A percentile compares a stretch with the other conserved stretches of the same genome.
These are phyloP conservation scores for Epinephelus moara DNA, from an alignment of 2,113 vertebrate species.

Conservation along the genomic window DNA sequence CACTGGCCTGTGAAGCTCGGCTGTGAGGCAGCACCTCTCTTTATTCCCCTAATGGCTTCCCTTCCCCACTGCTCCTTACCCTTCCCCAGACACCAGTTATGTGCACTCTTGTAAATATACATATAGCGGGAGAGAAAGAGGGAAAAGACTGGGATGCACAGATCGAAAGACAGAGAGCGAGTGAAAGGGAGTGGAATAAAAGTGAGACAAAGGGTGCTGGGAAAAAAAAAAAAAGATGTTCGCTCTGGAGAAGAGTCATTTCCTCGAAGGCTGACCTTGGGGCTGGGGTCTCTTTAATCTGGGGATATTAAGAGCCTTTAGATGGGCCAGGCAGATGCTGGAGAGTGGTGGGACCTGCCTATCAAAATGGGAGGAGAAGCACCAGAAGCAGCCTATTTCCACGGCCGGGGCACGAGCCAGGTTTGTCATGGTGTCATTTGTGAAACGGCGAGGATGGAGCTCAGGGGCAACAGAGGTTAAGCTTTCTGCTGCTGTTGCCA, in stretches of 20 bases:
- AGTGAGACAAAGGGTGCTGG: slow-evolving; percentile 47
- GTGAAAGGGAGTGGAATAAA: slow-evolving; percentile 50
- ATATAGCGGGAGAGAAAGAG: slow-evolving; percentile 73
- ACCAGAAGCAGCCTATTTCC: slow-evolving; percentile 77
- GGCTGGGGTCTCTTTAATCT: slow-evolving; percentile 86
- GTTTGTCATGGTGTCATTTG: slow-evolving; percentile 78
- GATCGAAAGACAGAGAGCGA: slow-evolving; percentile 38
- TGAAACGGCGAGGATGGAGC: slow-evolving; percentile 52
- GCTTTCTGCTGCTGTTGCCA: slow-evolving; percentile 63
- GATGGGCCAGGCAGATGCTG: slow-evolving; percentile 84
- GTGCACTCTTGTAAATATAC: slow-evolving; percentile 96
- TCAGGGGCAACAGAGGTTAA: slow-evolving; percentile 65
- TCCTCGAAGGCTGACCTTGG: slow-evolving; percentile 90
- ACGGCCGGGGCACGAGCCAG: slow-evolving; percentile 43
- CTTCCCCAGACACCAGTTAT: slow-evolving; percentile 95
- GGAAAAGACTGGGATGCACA: slow-evolving; percentile 28
- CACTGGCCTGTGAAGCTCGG: slow-evolving; percentile 95
- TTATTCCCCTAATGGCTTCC: slow-evolving; percentile 93
- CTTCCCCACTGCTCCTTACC: slow-evolving; percentile 79
- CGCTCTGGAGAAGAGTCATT: slow-evolving; percentile 79
- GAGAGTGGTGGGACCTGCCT: slow-evolving; percentile 84
- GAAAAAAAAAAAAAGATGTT: slow-evolving; percentile 60
- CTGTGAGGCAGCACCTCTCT: slow-evolving; percentile 92
- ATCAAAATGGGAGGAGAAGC: slow-evolving; percentile 79
- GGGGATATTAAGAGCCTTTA: slow-evolving; percentile 87